These are phyloP conservation scores for Folsomia manolachei DNA, from an alignment of 2,888 invertebrate species.

Conservation along the genomic window DNA sequence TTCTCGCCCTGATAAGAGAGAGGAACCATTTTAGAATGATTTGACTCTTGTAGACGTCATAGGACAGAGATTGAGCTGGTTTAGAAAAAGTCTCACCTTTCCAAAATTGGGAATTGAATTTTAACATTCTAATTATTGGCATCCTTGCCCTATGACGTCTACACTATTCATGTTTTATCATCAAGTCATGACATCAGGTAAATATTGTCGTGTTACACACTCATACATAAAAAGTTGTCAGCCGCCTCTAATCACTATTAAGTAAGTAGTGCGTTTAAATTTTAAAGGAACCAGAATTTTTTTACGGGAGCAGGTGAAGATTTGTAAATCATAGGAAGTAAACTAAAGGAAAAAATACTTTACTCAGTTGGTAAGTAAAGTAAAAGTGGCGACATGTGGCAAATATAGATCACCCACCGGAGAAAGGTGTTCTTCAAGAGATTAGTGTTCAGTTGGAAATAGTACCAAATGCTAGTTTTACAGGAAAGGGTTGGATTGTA, in stretches of 20 bases:
- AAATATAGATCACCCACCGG: not conserved
- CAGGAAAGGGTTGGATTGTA: not conserved
- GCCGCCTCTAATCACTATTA: not conserved
- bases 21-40: too few species aligned
- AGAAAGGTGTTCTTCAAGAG: not conserved
- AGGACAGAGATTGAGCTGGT: slow-evolving; percentile 16
- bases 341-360: too few species aligned
- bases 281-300: not conserved
- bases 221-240: too few species aligned
- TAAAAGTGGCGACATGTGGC: not conserved
- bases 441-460: too few species aligned
- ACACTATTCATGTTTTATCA: not conserved
- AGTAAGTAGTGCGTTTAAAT: not conserved
- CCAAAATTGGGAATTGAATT: not conserved
- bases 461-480: not conserved
- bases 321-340: not conserved
- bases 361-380: too few species aligned
- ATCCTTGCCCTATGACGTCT: slow-evolving; percentile 32
- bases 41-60: slow-evolving; percentile 20
- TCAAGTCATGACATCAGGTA: not conserved
- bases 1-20: not conserved
- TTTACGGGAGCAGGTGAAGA: not conserved
- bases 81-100: not conserved
- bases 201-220: not conserved
- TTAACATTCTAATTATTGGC: not conserved